These are phyloP conservation scores for Ianthella basta DNA, from an alignment of 37 sponge, comb jelly and placozoan genomes.

Conservation along the genomic window DNA sequence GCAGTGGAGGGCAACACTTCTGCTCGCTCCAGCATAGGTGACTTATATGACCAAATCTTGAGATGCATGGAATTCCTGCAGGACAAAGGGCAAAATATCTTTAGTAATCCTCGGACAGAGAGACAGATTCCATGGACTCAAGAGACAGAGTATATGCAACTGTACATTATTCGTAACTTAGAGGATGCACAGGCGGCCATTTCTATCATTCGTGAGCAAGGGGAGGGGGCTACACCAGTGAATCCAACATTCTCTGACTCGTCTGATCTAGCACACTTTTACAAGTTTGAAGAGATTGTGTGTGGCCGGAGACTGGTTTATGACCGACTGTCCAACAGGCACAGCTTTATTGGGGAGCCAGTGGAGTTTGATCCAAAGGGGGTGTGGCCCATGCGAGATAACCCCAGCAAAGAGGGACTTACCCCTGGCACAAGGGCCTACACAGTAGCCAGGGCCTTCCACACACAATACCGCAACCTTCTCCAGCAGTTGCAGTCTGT, in stretches of 20 bases:
- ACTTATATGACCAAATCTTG: conserved; percentile 61
- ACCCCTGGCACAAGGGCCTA: conserved; percentile 12
- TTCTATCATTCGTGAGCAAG: conserved; percentile 39
- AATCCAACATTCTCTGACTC: conserved; percentile 22
- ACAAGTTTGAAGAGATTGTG: conserved; percentile 57
- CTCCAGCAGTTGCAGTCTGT: conserved; percentile 38
- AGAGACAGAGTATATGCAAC: neutral
- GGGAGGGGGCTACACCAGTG: conserved; percentile 49
- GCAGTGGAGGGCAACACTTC: neutral
- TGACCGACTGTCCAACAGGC: neutral
- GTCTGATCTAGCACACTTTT: conserved; percentile 50
- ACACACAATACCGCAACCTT: conserved; percentile 29
- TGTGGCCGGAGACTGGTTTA: conserved; percentile 22
- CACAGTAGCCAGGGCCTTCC: conserved; percentile 47
- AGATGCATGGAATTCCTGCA: conserved; percentile 24
- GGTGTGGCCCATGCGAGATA: conserved; percentile 66
- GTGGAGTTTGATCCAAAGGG: conserved; percentile 38
- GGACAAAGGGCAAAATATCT: conserved; percentile 16
- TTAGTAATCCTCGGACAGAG: neutral
- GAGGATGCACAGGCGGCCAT: conserved; percentile 33
- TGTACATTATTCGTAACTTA: conserved; percentile 5
- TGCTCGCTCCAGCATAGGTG: conserved; percentile 49
- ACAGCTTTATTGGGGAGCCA: conserved; percentile 22
- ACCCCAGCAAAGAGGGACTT: conserved; percentile 33
- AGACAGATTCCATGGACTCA: conserved; percentile 45